Evolutionary conservation across 2,113 vertebrate species (phyloP), one percentile per base, ranked within the genome.

Genomic region (Zootoca vivipara): DNA sequence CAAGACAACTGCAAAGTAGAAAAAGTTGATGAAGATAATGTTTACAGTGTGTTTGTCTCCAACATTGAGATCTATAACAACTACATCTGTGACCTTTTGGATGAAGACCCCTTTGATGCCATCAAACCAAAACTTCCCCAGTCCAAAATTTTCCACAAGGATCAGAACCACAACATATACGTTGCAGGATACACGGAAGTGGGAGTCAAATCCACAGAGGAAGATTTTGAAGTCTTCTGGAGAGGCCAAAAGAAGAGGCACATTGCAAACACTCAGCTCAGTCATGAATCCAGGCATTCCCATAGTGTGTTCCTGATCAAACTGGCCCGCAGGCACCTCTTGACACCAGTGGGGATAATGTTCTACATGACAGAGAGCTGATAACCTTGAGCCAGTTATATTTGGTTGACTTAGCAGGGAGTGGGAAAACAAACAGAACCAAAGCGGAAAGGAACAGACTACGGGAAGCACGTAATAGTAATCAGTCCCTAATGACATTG

Each of bases 41-140:
- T 98, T 87, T 99, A 99, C 92, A 97, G 98, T 7, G 96, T 99
- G 4, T 99, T 99, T 91, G 98, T 99, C 35, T 99, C 98, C 83
- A 99, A 99, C 84, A 97, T 99, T 0, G 99, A 99, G 95, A 98
- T 99, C 93, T 99, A 99, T 95, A 99, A 99, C 94, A 99, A 99
- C 95, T 99, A 99, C 89, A 98, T 99, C 85, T 99, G 99, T 40
- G 98, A 99, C 93, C 98, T 99, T 3, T 93, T 99, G 75, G 99
- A 99, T 89, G 98, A 99, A 72, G 74, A 95, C 20, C 96, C 97
- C 0, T 95, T 96, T 85, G 98, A 99, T 80, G 96, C 97, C 0
- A 97, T 99, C 93, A 98, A 98, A 90, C 97, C 98, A 83, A 99
- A 98, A 52, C 96, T 97, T 9, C 98, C 98, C 9, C 99, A 99